Base-by-base conservation (phyloP, 1,140 invertebrate species). In the Drosophila chauvacae region DNA sequence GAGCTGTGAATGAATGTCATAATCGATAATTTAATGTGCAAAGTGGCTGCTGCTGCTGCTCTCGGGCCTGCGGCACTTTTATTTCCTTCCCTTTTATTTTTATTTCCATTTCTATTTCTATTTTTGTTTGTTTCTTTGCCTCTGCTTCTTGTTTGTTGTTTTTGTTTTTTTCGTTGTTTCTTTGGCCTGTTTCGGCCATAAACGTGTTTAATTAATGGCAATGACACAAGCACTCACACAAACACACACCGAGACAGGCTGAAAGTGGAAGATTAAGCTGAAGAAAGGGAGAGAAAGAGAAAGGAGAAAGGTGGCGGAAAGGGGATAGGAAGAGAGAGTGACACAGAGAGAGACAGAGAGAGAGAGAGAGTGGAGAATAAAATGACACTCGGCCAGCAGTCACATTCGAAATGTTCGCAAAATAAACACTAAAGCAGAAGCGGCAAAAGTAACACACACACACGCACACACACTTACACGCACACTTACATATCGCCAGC, bases 11-110 rank as follows among this genome's bases (percentile, higher is more conserved):
- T 90, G 81, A 90, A 90, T 90, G 81, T 81, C 75, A 90, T 90
- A 90, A 90, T 90, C 85, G 85, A 90, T 90, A 90, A 90, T 85
- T 85, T 85, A 90, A 90, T 90, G 81, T 88, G 87, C 66, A 90
- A 88, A 88, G 76, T 90, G 84, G 74, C 63, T 47, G 44, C 63
- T 47, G 44, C 44, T 47, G 45, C 45, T 47, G 20, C 45, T 48
- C 23, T 26, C 14, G 45, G 28, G 59, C 35, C 77, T 45, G 63
- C 23, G 48, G 55, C 45, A 39, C 37, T 47, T 51, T 53, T 69
- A 64, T 69, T 45, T 44, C 23, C 37, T 18, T 44, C 0, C 4
- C 16, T 35, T 58, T 39, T 50, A 26, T 63, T 44, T 66, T 13
- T 37, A 35, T 57, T 33, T 35, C 4, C 20, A 11, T 50, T 51